A percentile compares a stretch with the other conserved stretches of the same genome.
These are phyloP conservation scores for Drosophila arawakana DNA, from an alignment of 1,140 invertebrate species.

Conservation along the genomic window DNA sequence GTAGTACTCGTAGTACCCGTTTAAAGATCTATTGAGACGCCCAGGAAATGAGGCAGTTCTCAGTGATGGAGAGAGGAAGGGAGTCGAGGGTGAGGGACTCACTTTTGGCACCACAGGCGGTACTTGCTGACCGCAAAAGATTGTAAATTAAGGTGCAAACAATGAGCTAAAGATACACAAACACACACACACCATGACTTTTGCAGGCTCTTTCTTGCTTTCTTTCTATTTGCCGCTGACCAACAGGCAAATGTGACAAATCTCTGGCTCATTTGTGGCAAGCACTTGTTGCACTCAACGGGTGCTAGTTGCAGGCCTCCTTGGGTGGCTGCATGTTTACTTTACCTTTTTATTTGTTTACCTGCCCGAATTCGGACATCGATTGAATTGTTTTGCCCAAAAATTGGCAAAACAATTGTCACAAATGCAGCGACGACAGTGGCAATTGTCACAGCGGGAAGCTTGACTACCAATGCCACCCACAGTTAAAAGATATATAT, in stretches of 20 bases:
- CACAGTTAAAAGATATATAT: neutral
- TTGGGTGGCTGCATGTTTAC: slow-evolving; percentile 25
- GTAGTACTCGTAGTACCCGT: neutral
- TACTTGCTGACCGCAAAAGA: slow-evolving; percentile 68
- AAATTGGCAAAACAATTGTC: slow-evolving; percentile 50
- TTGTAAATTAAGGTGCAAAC: slow-evolving; percentile 79
- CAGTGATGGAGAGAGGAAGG: neutral
- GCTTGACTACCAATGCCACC: neutral
- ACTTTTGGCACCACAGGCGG: slow-evolving; percentile 36
- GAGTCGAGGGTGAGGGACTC: neutral
- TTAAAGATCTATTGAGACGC: slow-evolving; percentile 28
- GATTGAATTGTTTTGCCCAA: slow-evolving; percentile 41
- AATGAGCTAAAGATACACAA: slow-evolving; percentile 50
- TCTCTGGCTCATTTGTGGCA: slow-evolving; percentile 9
- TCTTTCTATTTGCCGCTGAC: slow-evolving; percentile 56
- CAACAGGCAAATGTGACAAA: slow-evolving; percentile 66
- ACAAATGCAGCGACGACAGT: slow-evolving; percentile 21
- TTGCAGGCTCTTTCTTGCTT: slow-evolving; percentile 18
- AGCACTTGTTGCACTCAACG: slow-evolving; percentile 6
- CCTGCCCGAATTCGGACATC: slow-evolving; percentile 13
- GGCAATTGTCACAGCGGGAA: slow-evolving; percentile 36
- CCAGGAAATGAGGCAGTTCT: slow-evolving; percentile 3
- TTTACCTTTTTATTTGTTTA: slow-evolving; percentile 16
- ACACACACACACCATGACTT: slow-evolving; percentile 33
- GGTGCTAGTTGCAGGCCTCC: slow-evolving; percentile 17